Evolutionary conservation across 2,888 invertebrate species (phyloP).

Genomic region (Habroteleia sp.): DNA sequence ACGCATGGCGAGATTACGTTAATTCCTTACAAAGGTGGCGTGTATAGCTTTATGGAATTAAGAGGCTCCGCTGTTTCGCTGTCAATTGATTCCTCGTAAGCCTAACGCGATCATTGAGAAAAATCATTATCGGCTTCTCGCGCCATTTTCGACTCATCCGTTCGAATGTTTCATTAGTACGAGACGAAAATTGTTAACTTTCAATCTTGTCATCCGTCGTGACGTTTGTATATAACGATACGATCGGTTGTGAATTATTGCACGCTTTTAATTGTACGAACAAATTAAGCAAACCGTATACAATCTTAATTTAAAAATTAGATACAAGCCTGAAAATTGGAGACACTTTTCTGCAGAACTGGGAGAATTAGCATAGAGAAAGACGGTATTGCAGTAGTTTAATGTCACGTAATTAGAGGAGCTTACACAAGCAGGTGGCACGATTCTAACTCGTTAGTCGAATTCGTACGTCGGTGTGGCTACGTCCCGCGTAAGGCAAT

Average conservation of each 20-base stretch:
- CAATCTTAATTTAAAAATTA: not conserved
- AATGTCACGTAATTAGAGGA: slow-evolving; percentile 16
- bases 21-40: slow-evolving; percentile 50
- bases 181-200: too few relatives aligned
- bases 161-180: too few relatives aligned
- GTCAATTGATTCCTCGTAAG: slow-evolving; percentile 53
- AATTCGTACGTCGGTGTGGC: slow-evolving; percentile 34
- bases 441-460: slow-evolving; percentile 37
- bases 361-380: not conserved
- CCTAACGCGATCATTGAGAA: slow-evolving; percentile 46
- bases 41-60: slow-evolving; percentile 53
- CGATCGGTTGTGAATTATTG: too few relatives aligned
- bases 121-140: slow-evolving; percentile 14
- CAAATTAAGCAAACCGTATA: too few relatives aligned
- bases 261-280: too few relatives aligned
- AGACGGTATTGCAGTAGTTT: slow-evolving; percentile 6
- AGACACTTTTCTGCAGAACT: not conserved
- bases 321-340: slow-evolving; percentile 1
- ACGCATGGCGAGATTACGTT: slow-evolving; percentile 50
- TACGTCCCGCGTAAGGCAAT: slow-evolving; percentile 16
- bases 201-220: too few relatives aligned
- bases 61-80: slow-evolving; percentile 38
- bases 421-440: slow-evolving; percentile 18
- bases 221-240: too few relatives aligned
- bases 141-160: too few relatives aligned